These are phyloP conservation scores for Agapornis roseicollis DNA, from an alignment of 2,113 vertebrate species.

Conservation along the genomic window DNA sequence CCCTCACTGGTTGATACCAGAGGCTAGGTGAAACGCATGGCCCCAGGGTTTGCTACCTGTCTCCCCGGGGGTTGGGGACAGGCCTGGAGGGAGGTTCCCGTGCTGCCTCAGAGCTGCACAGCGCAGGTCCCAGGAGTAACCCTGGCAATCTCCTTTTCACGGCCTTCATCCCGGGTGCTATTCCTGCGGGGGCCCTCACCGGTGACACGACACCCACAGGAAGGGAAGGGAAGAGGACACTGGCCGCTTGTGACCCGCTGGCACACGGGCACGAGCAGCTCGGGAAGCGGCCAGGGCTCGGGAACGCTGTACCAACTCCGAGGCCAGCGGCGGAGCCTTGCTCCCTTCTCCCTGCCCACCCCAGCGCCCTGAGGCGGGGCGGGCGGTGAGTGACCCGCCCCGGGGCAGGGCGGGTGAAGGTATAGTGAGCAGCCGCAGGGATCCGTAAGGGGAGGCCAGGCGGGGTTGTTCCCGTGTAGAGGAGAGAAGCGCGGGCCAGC, in stretches of 20 bases:
- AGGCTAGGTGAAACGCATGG: neutral
- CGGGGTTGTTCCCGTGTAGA: accelerated
- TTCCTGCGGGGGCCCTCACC: neutral
- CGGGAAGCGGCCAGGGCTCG: no score
- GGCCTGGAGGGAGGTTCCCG: accelerated
- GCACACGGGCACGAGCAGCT: no score
- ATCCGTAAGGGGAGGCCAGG: no score
- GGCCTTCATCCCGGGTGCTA: accelerated
- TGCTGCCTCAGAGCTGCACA: accelerated
- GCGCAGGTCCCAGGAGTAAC: accelerated
- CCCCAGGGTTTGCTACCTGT: accelerated
- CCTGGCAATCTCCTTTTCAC: accelerated
- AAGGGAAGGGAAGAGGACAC: neutral
- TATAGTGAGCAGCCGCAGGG: neutral
- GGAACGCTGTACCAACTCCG: accelerated
- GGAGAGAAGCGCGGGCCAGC: accelerated
- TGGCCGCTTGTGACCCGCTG: no score
- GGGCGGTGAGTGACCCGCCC: neutral
- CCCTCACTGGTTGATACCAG: neutral
- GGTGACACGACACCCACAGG: neutral
- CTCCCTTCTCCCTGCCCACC: no score
- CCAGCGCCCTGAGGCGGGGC: neutral
- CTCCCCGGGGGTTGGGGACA: accelerated
- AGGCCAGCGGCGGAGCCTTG: accelerated
- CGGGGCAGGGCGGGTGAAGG: neutral